These are phyloP conservation scores for Rhinella marina DNA, from an alignment of 2,797 vertebrate genomes.

Conservation along the genomic window DNA sequence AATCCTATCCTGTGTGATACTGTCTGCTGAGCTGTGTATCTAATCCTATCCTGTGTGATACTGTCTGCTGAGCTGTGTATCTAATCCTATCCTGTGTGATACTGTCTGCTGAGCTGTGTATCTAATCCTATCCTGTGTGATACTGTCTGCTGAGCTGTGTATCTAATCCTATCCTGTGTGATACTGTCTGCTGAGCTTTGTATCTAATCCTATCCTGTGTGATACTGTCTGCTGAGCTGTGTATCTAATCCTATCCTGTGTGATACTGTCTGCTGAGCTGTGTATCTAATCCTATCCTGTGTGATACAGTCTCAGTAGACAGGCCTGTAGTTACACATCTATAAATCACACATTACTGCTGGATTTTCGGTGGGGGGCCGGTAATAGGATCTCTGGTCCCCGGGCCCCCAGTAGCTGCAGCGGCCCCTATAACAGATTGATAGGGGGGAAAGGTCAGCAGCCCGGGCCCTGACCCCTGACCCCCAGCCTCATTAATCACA, in stretches of 20 bases:
- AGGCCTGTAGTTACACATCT: background rate
- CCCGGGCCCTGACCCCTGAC: conserved; percentile 64
- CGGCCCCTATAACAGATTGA: conserved; percentile 61
- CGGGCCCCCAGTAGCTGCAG: conserved; percentile 24
- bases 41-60: no score
- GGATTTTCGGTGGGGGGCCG: conserved; percentile 13
- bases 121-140: no score
- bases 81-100: no score
- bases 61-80: no score
- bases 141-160: background rate
- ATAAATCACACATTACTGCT: conserved; percentile 19
- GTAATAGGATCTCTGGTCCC: conserved; percentile 66
- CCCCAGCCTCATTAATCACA: conserved; percentile 72
- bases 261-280: background rate
- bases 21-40: no score
- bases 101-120: no score
- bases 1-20: no score
- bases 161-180: background rate
- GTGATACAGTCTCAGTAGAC: background rate
- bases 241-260: background rate
- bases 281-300: background rate
- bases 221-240: background rate
- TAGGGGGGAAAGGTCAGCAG: conserved; percentile 63
- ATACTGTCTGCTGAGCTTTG: no score
- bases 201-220: background rate